phyloP scores from a whole-genome alignment of 2,113 vertebrate genomes.

The Macquaria ambigua region DNA sequence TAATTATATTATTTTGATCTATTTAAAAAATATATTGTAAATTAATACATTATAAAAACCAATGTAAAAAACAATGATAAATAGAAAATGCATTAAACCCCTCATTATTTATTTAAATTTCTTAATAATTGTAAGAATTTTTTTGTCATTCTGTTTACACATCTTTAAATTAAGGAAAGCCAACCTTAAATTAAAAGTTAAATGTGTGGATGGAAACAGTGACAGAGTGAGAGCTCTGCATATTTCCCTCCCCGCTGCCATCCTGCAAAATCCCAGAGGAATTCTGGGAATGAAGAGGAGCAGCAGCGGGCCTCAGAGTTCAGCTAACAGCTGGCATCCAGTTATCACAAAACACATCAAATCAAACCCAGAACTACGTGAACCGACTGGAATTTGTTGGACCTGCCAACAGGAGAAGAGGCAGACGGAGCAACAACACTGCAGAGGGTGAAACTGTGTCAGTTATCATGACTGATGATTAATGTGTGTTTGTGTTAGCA shows the following conservation, averaged over 20 bases:
- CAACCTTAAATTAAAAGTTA: background rate
- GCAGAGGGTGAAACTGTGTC: no score
- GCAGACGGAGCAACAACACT: background rate
- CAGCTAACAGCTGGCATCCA: slow-evolving; percentile 32
- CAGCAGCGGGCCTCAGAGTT: slow-evolving; percentile 13
- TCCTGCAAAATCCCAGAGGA: slow-evolving; percentile 27
- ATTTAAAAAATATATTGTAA: no score
- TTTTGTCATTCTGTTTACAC: no score
- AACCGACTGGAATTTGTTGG: background rate
- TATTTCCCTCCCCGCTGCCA: background rate
- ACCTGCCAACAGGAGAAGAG: background rate
- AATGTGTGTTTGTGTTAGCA: background rate
- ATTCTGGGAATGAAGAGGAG: slow-evolving; percentile 57
- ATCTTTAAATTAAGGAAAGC: no score
- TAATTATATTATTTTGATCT: no score
- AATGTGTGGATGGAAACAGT: background rate
- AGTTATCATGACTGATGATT: background rate
- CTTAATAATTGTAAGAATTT: no score
- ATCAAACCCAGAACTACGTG: background rate
- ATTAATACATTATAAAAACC: no score
- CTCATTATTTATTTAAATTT: no score
- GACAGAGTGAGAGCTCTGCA: background rate
- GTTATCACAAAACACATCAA: slow-evolving; percentile 28
- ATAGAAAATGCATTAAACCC: no score
- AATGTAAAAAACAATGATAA: no score